Evolutionary conservation across 2,888 invertebrate species (phyloP), one percentile per base, ranked within the genome.

Genomic region (Nowickia ferox): DNA sequence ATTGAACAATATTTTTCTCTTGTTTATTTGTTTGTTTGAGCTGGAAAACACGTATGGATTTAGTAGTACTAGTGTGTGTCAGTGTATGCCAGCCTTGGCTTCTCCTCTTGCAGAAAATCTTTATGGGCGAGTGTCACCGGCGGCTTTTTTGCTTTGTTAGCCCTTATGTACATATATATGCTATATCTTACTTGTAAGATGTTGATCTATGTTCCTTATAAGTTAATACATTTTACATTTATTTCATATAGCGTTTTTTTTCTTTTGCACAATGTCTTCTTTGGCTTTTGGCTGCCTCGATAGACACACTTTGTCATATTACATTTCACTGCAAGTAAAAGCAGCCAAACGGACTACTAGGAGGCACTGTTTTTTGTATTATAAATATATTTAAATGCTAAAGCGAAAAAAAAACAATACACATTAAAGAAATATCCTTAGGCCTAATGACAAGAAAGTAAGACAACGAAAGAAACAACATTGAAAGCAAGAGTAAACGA

Each of bases 161-260:
- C 5, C 5, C 6, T 30, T 30, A 30, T 30, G 30, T 30, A 30
- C 4, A 30, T 30, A 30, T 30, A 30, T 30, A 30, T 30, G 30
- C 48, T 19, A 9, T 42, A 72, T 84, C 63, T 79, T 79, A 42
- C 22, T 19, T 51, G 15, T 22, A 51, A 57, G 30, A 79, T 65
- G 69, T 38, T 84, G 61, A 77, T 80, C 44, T 68, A 72, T 55
- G 48, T 61, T 77, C 77, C 68, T 40, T 61, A 72, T 38, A 46
- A 81, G 81, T 81, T 72, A 76, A 84, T 84, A n/a, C n/a, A 80
- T 71, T 75, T 30, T 71, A 84, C 72, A 75, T 84, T 71, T 75
- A 76, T 72, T 72, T 51, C 65, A 57, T 51, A 48, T 48, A 57
- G n/a, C 76, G 19, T 17, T 68, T 44, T 51, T 11, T 30, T 48